Evolutionary conservation across 2,113 vertebrate species (phyloP), one percentile per base, ranked within the genome.

Genomic region (Toxotes chatareus): DNA sequence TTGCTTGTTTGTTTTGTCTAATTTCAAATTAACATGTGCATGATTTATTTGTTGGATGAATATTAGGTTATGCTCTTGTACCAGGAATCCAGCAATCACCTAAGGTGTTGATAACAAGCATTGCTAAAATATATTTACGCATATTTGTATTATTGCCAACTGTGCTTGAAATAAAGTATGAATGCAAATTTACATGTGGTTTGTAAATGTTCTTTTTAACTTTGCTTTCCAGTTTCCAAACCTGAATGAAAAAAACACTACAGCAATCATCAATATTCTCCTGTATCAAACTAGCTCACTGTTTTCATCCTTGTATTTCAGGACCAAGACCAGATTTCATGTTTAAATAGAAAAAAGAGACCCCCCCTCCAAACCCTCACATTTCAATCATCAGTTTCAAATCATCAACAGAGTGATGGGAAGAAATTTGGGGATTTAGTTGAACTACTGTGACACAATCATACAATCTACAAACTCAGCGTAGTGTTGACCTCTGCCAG

Each of bases 31-130:
- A 60, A 49, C 5, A 36, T 44, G 3, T 42, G n/a, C 47, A 62
- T 55, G 47, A 55, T 70, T 63, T 70, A 76, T 42, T 19, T 59
- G 38, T 56, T 46, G 7, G 38, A 34, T 44, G 23, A 71, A 46
- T 23, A 38, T 38, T 36, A 5, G 12, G 19, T n/a, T 23, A 51
- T 19, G 1, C 3, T 27, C 0, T 21, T 61, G 12, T n/a, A 44
- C n/a, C 34, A 42, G 65, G 31, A 38, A 46, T 46, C 4, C 0
- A 44, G 42, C 3, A 3, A 7, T 2, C 38, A 72, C 49, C 36
- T 5, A 38, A 38, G 36, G 4, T 5, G 36, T 38, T 23, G 14
- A 32, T 19, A n/a, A 27, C 11, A 19, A 27, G 31, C 7, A 6
- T 7, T 44, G 6, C 19, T 6, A 46, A 9, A 19, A 47, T 16